A percentile compares a stretch with the other conserved stretches of the same genome.
These are phyloP conservation scores for Caretta caretta DNA, from an alignment of 2,113 vertebrate species.

Conservation along the genomic window DNA sequence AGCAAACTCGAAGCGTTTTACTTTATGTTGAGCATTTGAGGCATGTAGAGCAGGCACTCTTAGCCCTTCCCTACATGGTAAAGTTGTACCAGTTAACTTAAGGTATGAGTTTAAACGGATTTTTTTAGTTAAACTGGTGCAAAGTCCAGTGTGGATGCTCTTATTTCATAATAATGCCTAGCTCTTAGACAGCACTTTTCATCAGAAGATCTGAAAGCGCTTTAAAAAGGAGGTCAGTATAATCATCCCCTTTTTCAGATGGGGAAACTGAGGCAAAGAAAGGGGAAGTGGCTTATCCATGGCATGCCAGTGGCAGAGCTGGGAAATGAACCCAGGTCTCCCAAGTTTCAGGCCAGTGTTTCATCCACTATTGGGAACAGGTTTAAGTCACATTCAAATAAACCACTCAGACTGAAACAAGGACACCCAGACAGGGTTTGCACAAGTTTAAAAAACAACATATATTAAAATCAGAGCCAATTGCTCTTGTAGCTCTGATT, in stretches of 20 bases:
- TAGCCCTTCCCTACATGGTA: background rate
- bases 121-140: background rate
- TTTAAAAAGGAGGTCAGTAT: background rate
- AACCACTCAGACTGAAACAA: background rate
- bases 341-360: background rate
- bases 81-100: background rate
- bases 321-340: background rate
- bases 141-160: background rate
- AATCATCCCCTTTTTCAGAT: background rate
- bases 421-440: background rate
- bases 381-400: background rate
- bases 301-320: background rate
- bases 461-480: background rate
- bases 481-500: background rate
- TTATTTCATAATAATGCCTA: too few relatives aligned
- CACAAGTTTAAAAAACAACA: background rate
- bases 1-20: background rate
- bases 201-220: background rate
- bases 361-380: background rate
- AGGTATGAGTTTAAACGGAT: background rate
- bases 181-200: background rate
- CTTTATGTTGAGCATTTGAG: background rate
- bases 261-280: background rate
- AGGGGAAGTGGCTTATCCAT: background rate
- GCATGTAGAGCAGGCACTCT: background rate